phyloP scores from a whole-genome alignment of 2,888 invertebrate genomes.

The Lucinisca nassula region DNA sequence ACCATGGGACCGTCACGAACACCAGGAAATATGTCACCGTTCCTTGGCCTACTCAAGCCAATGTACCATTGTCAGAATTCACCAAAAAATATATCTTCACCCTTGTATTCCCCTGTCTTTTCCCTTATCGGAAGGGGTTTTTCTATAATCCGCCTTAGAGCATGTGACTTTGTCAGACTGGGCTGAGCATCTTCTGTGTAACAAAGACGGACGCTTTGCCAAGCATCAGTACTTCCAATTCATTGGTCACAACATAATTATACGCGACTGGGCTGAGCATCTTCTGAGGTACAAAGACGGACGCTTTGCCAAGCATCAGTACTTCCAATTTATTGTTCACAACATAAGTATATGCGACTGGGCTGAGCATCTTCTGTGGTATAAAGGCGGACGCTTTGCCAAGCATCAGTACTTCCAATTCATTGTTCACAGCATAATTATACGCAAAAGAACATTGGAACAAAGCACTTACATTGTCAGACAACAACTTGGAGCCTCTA shows the following conservation, averaged over 20 bases:
- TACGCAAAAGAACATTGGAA: too few relatives aligned
- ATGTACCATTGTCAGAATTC: constrained; percentile 59
- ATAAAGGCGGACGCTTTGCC: constrained; percentile 54
- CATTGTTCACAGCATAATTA: constrained; percentile 57
- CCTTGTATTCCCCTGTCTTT: constrained; percentile 48
- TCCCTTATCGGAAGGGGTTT: constrained; percentile 53
- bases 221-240: too few relatives aligned
- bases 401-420: constrained; percentile 64
- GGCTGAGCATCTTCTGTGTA: too few relatives aligned
- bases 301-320: too few relatives aligned
- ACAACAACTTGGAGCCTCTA: constrained; percentile 70
- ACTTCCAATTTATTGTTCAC: too few relatives aligned
- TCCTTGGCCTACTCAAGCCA: constrained; percentile 54
- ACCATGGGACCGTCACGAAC: too few relatives aligned
- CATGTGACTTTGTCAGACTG: constrained; percentile 26
- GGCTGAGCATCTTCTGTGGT: constrained; percentile 48
- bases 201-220: too few relatives aligned
- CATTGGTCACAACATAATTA: too few relatives aligned
- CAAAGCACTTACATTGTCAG: constrained; percentile 56
- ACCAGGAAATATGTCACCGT: too few relatives aligned
- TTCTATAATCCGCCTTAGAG: constrained; percentile 22
- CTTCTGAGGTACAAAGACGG: too few relatives aligned
- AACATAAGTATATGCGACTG: too few relatives aligned
- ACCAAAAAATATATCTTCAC: constrained; percentile 49
- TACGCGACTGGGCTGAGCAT: too few relatives aligned